phyloP scores from a whole-genome alignment of 2,113 vertebrate genomes.

The Pterocles orientalis region DNA sequence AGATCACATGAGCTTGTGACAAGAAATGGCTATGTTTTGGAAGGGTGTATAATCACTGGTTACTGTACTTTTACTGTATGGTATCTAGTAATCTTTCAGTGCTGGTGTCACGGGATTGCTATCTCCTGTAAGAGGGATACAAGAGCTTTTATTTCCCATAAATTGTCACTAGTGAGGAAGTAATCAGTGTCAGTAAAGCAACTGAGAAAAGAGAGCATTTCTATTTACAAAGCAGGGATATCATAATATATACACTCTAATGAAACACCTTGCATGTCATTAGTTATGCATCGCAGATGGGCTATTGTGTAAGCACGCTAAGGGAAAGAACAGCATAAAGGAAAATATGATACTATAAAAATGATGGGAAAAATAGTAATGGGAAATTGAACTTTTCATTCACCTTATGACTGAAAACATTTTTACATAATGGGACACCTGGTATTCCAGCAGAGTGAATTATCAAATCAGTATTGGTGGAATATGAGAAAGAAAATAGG shows the following conservation, averaged over 20 bases:
- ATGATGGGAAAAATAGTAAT: not conserved
- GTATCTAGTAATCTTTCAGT: not conserved
- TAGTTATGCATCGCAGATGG: conserved; percentile 28
- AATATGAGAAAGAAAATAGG: not conserved
- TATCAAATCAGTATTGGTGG: not conserved
- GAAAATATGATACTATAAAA: conserved; percentile 24
- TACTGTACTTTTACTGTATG: not conserved
- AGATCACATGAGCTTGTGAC: not conserved
- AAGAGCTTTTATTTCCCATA: not conserved
- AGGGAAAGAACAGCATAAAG: not conserved
- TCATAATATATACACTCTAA: not conserved
- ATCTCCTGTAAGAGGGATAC: not conserved
- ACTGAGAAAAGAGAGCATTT: not conserved
- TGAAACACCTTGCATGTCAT: conserved; percentile 42
- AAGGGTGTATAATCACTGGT: not conserved
- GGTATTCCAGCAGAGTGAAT: not conserved
- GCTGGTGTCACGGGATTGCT: not conserved
- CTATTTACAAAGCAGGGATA: not conserved
- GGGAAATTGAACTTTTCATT: conserved; percentile 14
- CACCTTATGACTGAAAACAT: not conserved
- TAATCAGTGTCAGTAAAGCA: not conserved
- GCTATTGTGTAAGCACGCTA: not conserved
- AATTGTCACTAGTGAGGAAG: not conserved
- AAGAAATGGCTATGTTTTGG: not conserved
- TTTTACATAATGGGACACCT: conserved; percentile 36